Base-by-base conservation (phyloP, 2,888 invertebrate genomes). In the Nomada hirtipes region DNA sequence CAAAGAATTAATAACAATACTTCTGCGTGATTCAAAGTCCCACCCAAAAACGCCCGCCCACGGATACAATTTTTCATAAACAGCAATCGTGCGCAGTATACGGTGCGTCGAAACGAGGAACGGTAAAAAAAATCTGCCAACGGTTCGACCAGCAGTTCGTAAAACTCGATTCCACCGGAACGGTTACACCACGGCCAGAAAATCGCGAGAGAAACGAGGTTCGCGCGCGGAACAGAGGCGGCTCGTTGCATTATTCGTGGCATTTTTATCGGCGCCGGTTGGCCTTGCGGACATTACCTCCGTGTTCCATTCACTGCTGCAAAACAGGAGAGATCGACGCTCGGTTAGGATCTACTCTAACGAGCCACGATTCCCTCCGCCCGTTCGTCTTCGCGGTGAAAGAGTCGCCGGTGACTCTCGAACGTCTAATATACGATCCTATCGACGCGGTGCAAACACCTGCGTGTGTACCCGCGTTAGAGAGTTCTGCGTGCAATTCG, bases 241-340 rank as follows among this genome's bases (percentile, higher is more conserved):
- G 67, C 42, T 44, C 29, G 36, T 75, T 76, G 82, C 84, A 82
- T 87, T 87, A 87, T 86, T 71, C 79, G 63, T 64, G 11, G 73
- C 29, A 77, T 81, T 86, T 85, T 85, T 87, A 65, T 75, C 60
- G 72, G 59, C 60, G 67, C 64, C 61, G 61, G 76, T 85, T 87
- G 81, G 85, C 80, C 87, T 87, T 86, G 84, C 87, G 85, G 60
- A 70, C 76, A 59, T 78, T 84, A 82, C 77, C 57, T 79, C 76
- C 75, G 64, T 73, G 75, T 84, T 81, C 87, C 87, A 83, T 87
- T 87, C 86, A 87, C 86, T 68, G 53, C 84, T 61, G 82, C 79
- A n/a, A 75, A 83, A 85, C 72, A 73, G 71, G 75, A 78, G 74
- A 84, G 82, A 86, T 50, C 60, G 72, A 72, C 69, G 76, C 59